Evolutionary conservation across 1,140 invertebrate genomes (phyloP).

Genomic region (Pogonomyrmex barbatus): DNA sequence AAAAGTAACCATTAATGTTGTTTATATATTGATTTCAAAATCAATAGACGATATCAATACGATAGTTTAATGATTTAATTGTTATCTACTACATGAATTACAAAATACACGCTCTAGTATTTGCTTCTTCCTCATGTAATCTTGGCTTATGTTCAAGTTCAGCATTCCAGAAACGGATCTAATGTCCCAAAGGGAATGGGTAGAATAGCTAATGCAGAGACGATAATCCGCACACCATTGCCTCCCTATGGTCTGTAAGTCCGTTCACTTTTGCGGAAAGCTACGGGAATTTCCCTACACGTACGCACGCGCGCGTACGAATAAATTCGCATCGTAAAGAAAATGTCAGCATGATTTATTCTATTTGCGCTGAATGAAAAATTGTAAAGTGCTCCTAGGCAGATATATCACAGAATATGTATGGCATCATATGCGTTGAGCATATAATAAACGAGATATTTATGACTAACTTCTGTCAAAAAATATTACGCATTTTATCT

Average conservation of each 20-base stretch:
- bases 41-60: neutral
- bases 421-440: neutral
- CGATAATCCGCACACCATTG: conserved; percentile 51
- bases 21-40: neutral
- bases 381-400: conserved; percentile 24
- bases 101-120: conserved; percentile 3
- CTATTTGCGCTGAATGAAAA: conserved; percentile 42
- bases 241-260: conserved; percentile 34
- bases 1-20: neutral
- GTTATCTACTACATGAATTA: neutral
- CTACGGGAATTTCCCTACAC: conserved; percentile 6
- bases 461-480: conserved; percentile 5
- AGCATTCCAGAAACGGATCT: conserved; percentile 55
- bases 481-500: neutral
- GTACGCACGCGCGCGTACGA: neutral
- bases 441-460: conserved; percentile 35
- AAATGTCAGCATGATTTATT: conserved; percentile 44
- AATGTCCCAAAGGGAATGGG: conserved; percentile 45
- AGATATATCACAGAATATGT: neutral
- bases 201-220: conserved; percentile 73
- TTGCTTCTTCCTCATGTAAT: conserved; percentile 66
- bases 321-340: conserved; percentile 34
- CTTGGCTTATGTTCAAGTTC: conserved; percentile 71
- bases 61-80: neutral
- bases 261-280: conserved; percentile 28